Conservation (phyloP, 2,888 invertebrate species). For the Acleris laterana region DNA sequence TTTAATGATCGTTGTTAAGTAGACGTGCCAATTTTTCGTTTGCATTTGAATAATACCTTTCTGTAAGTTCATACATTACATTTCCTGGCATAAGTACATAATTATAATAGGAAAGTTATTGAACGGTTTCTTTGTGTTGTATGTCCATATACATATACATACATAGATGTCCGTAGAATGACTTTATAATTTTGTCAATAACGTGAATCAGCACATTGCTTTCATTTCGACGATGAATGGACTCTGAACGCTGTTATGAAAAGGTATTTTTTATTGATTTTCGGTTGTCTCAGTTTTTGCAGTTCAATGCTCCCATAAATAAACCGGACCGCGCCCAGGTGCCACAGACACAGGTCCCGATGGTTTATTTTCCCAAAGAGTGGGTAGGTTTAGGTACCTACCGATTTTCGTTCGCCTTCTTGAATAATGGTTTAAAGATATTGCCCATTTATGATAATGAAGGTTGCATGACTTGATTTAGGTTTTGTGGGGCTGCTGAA, state of each 20-base stretch:
- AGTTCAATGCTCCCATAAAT: slow-evolving; percentile 57
- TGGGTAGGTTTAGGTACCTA: neutral
- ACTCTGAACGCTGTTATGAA: neutral
- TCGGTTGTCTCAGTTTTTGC: slow-evolving; percentile 41
- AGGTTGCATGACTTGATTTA: slow-evolving; percentile 11
- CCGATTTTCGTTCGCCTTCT: slow-evolving; percentile 8
- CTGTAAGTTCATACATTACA: neutral
- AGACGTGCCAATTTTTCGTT: neutral
- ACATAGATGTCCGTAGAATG: neutral
- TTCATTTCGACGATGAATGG: slow-evolving; percentile 10
- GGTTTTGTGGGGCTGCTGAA: neutral
- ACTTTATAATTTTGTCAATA: slow-evolving; percentile 4
- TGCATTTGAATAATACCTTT: neutral
- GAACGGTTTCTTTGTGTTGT: too few species aligned
- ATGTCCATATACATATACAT: too few species aligned
- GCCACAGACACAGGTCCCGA: slow-evolving; percentile 48
- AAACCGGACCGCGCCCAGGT: slow-evolving; percentile 56
- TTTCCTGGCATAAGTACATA: too few species aligned
- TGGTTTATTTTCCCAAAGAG: slow-evolving; percentile 42
- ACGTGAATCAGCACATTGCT: slow-evolving; percentile 15
- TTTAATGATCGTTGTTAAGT: slow-evolving; percentile 8
- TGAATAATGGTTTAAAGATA: slow-evolving; percentile 9
- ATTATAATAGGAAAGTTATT: too few species aligned
- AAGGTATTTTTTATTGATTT: slow-evolving; percentile 1
- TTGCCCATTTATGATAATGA: slow-evolving; percentile 8